These are phyloP conservation scores for Embidobia sp. DNA, from an alignment of 2,888 invertebrate genomes.

Conservation along the genomic window DNA sequence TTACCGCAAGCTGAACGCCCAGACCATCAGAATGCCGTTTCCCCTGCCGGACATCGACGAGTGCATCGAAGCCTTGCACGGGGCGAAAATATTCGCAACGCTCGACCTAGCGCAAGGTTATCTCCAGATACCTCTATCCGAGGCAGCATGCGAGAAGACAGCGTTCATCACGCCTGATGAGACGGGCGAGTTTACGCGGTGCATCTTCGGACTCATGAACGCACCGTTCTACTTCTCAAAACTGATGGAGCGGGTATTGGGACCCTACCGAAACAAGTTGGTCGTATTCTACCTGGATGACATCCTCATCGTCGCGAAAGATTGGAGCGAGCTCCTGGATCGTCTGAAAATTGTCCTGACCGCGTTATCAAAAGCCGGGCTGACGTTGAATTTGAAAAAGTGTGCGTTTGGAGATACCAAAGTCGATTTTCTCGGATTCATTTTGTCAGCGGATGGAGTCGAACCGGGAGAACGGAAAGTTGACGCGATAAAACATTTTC, in stretches of 20 bases:
- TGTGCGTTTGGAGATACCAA: neutral
- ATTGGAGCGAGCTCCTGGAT: neutral
- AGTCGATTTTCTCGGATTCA: neutral
- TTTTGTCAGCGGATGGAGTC: neutral
- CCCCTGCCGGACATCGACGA: conserved; percentile 7
- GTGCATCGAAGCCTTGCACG: neutral
- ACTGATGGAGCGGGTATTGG: neutral
- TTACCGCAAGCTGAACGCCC: conserved; percentile 8
- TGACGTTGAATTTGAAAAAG: conserved; percentile 1
- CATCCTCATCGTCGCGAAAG: neutral
- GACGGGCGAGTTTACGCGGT: conserved; percentile 4
- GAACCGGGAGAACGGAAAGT: neutral
- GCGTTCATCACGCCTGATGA: conserved; percentile 15
- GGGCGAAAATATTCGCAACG: conserved; percentile 7
- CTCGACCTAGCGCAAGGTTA: neutral
- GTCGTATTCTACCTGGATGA: neutral
- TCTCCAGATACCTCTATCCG: conserved; percentile 2
- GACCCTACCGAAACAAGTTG: neutral
- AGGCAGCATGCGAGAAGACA: neutral
- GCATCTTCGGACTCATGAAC: conserved; percentile 3
- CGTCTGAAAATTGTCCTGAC: neutral
- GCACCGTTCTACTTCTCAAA: neutral
- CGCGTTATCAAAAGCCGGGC: neutral
- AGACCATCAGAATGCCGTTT: conserved; percentile 7
- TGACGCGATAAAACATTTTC: neutral